Base-by-base conservation (phyloP, 2,797 vertebrate species). In the Ammospiza maritima region DNA sequence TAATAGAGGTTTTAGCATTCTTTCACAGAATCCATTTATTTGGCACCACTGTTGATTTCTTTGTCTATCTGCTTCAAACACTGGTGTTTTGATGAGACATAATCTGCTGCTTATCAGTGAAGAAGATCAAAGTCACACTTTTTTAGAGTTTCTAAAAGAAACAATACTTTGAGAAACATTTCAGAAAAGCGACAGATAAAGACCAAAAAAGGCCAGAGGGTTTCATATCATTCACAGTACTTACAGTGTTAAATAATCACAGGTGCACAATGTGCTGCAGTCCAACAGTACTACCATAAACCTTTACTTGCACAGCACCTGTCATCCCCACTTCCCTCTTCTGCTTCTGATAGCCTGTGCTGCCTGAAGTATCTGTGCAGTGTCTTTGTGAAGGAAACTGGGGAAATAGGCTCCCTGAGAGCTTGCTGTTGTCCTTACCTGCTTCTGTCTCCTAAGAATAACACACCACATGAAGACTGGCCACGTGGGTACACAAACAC, bases 401-500 rank as follows among this genome's bases (percentile, higher is more conserved):
- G 18, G 26, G 30, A 88, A 84, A 86, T 1, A 51, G 83, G 3
- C 20, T 73, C 36, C 9, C 42, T 64, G 47, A 61, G 72, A 57
- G 65, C 10, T 22, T 36, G 27, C 25, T 71, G 89, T 75, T 48
- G 9, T 16, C 62, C 45, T 48, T 51, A 27, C 21, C 20, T 66
- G 23, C 18, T 26, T 88, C 40, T 27, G 29, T 50, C 87, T 53
- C 36, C 36, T 3, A 26, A 4, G 16, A 78, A 5, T 50, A 58
- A 81, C 14, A 15, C 4, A 10, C 16, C 10, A 51, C 5, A 6
- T 38, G 32, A 15, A 34, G 29, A 29, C 4, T 21, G 54, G 60
- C n/a, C 1, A 0, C 2, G 1, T 0, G 3, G 34, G 54, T 42
- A 47, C 1, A 2, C 11, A 53, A 73, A 48, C 1, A 10, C 20